These are phyloP conservation scores for Apamea monoglypha DNA, from an alignment of 2,888 invertebrate genomes.

Conservation along the genomic window DNA sequence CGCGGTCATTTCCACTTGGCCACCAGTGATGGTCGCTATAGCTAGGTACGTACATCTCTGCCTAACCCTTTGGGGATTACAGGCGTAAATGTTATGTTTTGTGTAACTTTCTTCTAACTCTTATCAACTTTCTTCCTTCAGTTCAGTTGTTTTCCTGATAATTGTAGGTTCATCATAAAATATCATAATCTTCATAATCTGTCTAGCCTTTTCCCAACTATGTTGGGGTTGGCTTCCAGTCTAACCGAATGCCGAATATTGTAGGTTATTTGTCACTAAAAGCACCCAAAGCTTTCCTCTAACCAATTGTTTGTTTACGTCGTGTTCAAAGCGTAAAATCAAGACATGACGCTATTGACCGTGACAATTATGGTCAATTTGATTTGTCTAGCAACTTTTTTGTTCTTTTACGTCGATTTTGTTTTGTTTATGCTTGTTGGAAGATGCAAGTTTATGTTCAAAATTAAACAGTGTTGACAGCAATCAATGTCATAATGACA, in stretches of 20 bases:
- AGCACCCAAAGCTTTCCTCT: constrained; percentile 16
- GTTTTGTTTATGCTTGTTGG: constrained; percentile 5
- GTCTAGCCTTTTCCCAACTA: too few relatives aligned
- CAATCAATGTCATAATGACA: background rate
- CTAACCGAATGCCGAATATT: too few relatives aligned
- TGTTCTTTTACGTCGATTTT: background rate
- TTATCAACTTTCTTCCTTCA: background rate
- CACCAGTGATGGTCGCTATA: too few relatives aligned
- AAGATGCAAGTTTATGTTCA: constrained; percentile 41
- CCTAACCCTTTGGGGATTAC: background rate
- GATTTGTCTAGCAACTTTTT: constrained; percentile 3
- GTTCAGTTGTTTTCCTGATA: background rate
- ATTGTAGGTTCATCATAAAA: background rate
- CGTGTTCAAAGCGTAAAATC: constrained; percentile 31
- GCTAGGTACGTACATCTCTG: too few relatives aligned
- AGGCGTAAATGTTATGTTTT: background rate
- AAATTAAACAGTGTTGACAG: background rate
- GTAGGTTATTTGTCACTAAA: background rate
- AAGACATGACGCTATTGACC: constrained; percentile 48
- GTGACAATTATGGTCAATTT: constrained; percentile 26
- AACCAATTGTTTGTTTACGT: constrained; percentile 25
- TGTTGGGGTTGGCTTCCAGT: too few relatives aligned
- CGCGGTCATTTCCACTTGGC: too few relatives aligned
- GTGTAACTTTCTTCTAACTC: background rate
- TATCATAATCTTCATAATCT: too few relatives aligned